Conservation (phyloP, 2,113 vertebrate genomes). For the Amia ocellicauda region DNA sequence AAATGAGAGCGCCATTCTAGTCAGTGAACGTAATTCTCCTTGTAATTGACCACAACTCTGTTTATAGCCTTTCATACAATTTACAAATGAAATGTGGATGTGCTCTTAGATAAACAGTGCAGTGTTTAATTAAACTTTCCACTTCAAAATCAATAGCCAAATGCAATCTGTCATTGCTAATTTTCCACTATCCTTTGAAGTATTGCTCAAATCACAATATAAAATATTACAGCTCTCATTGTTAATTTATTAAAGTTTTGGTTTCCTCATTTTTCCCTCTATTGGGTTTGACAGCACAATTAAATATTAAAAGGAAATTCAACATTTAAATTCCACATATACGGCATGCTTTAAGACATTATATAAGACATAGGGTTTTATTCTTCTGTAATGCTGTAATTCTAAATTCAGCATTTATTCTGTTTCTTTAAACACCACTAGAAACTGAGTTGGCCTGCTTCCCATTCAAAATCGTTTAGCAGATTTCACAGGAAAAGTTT, state of each 20-base stretch:
- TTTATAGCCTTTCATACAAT: conserved; percentile 70
- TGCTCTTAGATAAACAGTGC: conserved; percentile 81
- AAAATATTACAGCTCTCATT: conserved; percentile 54
- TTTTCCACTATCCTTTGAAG: conserved; percentile 79
- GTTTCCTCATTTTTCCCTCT: conserved; percentile 73
- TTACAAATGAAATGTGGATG: conserved; percentile 83
- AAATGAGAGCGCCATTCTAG: too few relatives aligned
- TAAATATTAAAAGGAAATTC: conserved; percentile 33
- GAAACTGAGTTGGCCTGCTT: too few relatives aligned
- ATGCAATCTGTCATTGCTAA: conserved; percentile 77
- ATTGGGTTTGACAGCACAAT: conserved; percentile 68
- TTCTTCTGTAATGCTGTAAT: background rate
- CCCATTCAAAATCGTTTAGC: too few relatives aligned
- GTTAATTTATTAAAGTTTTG: conserved; percentile 78
- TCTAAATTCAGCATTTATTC: background rate
- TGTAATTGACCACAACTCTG: too few relatives aligned
- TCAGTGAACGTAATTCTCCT: too few relatives aligned
- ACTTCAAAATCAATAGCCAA: conserved; percentile 74
- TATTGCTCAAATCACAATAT: conserved; percentile 79
- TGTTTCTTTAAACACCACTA: too few relatives aligned
- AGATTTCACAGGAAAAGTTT: too few relatives aligned
- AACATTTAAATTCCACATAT: background rate
- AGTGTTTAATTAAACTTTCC: conserved; percentile 84
- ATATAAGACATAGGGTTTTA: background rate
- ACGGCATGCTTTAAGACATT: background rate